A percentile compares a stretch with the other conserved stretches of the same genome.
Evolutionary conservation across 1,140 invertebrate species (phyloP).

Genomic region (Gerris buenoi): DNA sequence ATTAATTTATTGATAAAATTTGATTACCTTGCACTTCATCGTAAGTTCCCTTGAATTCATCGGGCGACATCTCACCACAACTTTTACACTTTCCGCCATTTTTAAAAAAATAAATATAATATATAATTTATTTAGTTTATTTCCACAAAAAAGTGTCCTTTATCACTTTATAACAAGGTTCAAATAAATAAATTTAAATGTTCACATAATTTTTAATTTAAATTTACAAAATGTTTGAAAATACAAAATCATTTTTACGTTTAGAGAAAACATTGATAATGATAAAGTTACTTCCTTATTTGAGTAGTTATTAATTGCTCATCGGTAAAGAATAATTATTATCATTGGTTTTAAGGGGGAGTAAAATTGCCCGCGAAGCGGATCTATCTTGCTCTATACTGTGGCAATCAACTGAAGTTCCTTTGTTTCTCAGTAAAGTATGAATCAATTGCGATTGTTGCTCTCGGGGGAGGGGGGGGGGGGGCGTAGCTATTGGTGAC

Average conservation of each 20-base stretch:
- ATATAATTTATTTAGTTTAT: neutral
- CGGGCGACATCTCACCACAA: slow-evolving; percentile 80
- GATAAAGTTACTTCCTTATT: no score
- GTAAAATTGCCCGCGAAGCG: neutral
- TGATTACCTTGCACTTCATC: slow-evolving; percentile 49
- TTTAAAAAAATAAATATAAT: neutral
- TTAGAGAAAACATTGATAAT: neutral
- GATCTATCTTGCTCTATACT: neutral
- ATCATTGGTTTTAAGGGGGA: no score
- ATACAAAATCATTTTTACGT: neutral
- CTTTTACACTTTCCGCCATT: slow-evolving; percentile 68
- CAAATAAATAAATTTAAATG: neutral
- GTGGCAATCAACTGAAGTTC: neutral
- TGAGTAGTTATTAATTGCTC: no score
- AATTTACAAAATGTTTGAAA: neutral
- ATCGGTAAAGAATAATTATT: no score
- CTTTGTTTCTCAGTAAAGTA: neutral
- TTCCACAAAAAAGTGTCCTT: neutral
- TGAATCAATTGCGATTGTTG: neutral
- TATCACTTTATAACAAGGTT: neutral
- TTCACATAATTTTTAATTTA: neutral
- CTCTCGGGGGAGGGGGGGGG: neutral
- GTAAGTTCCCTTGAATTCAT: slow-evolving; percentile 63
- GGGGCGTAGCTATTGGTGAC: neutral
- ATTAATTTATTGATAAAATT: no score